These are phyloP conservation scores for Solea senegalensis DNA, from an alignment of 2,113 vertebrate genomes.

Conservation along the genomic window DNA sequence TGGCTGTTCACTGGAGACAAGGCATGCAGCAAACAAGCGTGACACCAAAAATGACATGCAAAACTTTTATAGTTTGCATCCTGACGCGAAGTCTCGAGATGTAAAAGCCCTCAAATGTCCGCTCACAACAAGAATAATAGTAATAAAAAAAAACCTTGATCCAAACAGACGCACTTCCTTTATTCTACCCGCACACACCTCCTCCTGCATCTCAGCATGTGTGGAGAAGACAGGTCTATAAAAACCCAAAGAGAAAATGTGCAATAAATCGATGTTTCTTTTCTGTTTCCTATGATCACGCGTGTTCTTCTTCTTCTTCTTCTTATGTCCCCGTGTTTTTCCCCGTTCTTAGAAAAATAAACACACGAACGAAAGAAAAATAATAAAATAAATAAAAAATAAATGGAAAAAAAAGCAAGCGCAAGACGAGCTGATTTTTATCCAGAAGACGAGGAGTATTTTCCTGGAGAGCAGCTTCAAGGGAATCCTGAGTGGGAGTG, in stretches of 20 bases:
- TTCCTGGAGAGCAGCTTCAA: conserved; percentile 57
- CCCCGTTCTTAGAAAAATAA: too few relatives aligned
- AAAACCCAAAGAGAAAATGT: background rate
- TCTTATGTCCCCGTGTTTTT: too few relatives aligned
- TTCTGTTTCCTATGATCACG: too few relatives aligned
- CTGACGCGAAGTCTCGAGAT: background rate
- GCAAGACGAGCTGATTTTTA: conserved; percentile 23
- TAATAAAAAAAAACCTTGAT: too few relatives aligned
- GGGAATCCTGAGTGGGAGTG: conserved; percentile 66
- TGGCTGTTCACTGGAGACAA: conserved; percentile 3
- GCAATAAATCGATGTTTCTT: background rate
- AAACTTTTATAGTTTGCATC: conserved; percentile 53
- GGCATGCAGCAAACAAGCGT: background rate
- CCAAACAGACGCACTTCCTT: too few relatives aligned
- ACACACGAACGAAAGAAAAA: too few relatives aligned
- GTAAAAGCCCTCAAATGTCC: background rate
- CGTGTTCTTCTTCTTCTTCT: too few relatives aligned
- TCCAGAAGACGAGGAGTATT: conserved; percentile 23
- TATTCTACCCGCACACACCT: too few relatives aligned
- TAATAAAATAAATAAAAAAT: too few relatives aligned
- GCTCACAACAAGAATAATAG: background rate
- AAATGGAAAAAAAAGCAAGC: conserved; percentile 6
- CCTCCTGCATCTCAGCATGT: too few relatives aligned
- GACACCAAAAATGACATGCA: background rate
- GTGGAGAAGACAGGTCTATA: too few relatives aligned